phyloP scores from a whole-genome alignment of 2,797 vertebrate genomes.

The Lophura swinhoii region DNA sequence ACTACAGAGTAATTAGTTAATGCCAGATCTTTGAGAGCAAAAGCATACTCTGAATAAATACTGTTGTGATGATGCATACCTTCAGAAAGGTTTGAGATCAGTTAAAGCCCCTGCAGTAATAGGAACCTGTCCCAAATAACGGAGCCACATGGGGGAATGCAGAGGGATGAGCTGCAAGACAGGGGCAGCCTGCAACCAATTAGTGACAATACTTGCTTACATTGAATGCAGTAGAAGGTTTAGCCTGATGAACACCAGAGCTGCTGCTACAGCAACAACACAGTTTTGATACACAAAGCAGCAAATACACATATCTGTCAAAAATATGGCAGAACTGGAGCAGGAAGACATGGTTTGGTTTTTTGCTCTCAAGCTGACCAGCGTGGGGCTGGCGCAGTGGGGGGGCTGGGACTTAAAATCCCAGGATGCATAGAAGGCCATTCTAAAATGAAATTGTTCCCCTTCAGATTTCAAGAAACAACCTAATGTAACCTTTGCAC shows the following conservation, averaged over 20 bases:
- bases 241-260: not conserved
- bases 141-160: not conserved
- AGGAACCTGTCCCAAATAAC: not conserved
- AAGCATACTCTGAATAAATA: not conserved
- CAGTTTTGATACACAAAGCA: not conserved
- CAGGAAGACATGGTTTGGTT: not conserved
- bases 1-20: not conserved
- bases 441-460: not conserved
- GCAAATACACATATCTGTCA: conserved; percentile 1
- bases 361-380: not conserved
- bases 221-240: not conserved
- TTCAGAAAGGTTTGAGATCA: not conserved
- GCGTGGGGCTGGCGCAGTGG: not conserved
- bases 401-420: not conserved
- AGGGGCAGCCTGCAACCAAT: not conserved
- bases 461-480: not conserved
- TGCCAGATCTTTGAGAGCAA: not conserved
- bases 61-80: not conserved
- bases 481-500: not conserved
- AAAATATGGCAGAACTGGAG: not conserved
- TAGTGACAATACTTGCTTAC: not conserved
- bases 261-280: not conserved
- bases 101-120: not conserved
- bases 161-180: not conserved
- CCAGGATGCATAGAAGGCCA: not conserved